Base-by-base conservation (phyloP, 2,797 vertebrate genomes). In the Rhodeus uyekii region DNA sequence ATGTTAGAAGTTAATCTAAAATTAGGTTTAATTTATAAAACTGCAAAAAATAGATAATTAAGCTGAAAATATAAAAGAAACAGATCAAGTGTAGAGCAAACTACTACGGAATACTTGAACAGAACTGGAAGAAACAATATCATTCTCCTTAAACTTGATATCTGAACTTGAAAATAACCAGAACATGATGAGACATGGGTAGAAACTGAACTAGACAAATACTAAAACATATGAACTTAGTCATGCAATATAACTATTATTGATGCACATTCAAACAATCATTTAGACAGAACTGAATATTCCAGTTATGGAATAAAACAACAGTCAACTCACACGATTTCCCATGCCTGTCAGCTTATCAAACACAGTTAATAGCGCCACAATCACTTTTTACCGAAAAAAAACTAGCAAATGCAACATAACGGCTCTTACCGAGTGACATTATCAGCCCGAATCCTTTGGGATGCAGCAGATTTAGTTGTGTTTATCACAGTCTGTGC, bases 401-500 rank as follows among this genome's bases (percentile, higher is more conserved):
- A 76, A 71, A 61, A 46, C 16, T 19, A 65, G 16, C 18, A 18
- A 9, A 79, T 53, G 22, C 12, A 89, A n/a, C 38, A 68, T 13
- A 78, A 86, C 64, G 0, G 65, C 61, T 93, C 94, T 95, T 90
- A 95, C 94, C 93, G 68, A 85, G 83, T 48, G 5, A 86, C 78
- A 84, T 84, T 50, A 92, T 91, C 85, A 78, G 90, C 92, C 88
- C 84, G 89, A 88, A 86, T 90, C 91, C 90, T 92, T 88, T 87
- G 85, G 88, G 85, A 77, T 83, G 85, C 87, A 18, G 88, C 80
- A 74, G 65, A 24, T 91, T 72, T 91, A 89, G 78, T 27, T 79
- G 90, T 93, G 93, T 95, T 95, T 94, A 95, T 93, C 93, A 93
- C 93, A 92, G 90, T 94, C 86, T 88, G 89, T 90, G 82, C 90